Conservation (phyloP, 2,888 invertebrate genomes). For the Sepioteuthis lessoniana region DNA sequence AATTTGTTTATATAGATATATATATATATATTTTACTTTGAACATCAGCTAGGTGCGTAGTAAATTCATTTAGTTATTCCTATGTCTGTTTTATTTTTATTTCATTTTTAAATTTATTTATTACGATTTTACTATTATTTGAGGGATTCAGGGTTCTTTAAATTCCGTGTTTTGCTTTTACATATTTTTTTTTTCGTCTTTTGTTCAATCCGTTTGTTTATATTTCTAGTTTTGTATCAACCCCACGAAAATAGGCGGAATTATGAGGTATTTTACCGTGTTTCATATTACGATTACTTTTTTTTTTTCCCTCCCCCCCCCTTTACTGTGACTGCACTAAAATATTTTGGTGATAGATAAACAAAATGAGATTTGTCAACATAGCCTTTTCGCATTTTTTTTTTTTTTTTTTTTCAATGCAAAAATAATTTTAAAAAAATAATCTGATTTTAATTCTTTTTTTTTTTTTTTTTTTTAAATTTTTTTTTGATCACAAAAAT, state of each 20-base stretch:
- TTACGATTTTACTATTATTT: not conserved
- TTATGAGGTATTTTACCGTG: not conserved
- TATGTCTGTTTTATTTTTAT: not conserved
- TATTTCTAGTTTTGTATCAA: slow-evolving; percentile 16
- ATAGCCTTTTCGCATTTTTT: too few relatives aligned
- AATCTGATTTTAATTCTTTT: too few relatives aligned
- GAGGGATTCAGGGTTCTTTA: not conserved
- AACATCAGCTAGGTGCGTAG: not conserved
- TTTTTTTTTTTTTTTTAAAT: too few relatives aligned
- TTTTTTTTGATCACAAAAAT: too few relatives aligned
- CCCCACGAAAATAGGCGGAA: slow-evolving; percentile 4
- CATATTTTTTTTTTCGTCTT: not conserved
- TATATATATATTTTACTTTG: not conserved
- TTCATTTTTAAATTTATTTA: too few relatives aligned
- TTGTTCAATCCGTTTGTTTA: slow-evolving; percentile 4
- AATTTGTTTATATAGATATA: not conserved
- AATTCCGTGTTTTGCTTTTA: not conserved
- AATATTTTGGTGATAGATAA: too few relatives aligned
- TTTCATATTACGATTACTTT: not conserved
- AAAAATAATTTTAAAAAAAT: too few relatives aligned
- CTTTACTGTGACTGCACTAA: too few relatives aligned
- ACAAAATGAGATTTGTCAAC: too few relatives aligned
- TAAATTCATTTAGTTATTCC: not conserved
- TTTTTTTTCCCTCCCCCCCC: not conserved
- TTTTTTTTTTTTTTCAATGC: too few relatives aligned